phyloP scores from a whole-genome alignment of 2,888 invertebrate species.

The Dryomyza anilis region DNA sequence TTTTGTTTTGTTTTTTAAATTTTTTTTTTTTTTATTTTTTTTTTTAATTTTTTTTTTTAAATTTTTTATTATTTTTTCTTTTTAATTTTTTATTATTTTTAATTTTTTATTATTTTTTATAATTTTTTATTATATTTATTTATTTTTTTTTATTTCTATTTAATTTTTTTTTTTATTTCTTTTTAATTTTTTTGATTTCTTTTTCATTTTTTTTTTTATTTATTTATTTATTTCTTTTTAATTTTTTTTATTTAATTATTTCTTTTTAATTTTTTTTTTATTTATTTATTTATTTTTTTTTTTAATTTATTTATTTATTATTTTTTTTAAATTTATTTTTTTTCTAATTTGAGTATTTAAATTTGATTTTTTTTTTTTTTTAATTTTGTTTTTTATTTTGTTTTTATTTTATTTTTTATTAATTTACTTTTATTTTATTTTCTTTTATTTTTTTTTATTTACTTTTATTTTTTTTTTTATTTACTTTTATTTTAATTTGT shows the following conservation, averaged over 20 bases:
- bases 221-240: too few relatives aligned
- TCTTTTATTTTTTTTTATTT: not conserved
- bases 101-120: slow-evolving; percentile 22
- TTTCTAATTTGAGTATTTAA: too few relatives aligned
- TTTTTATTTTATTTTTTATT: not conserved
- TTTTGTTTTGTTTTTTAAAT: slow-evolving; percentile 13
- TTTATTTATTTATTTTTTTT: not conserved
- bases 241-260: not conserved
- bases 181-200: too few relatives aligned
- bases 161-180: too few relatives aligned
- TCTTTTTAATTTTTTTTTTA: not conserved
- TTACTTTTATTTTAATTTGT: slow-evolving; percentile 24
- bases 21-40: slow-evolving; percentile 23
- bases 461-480: not conserved
- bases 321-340: not conserved
- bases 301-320: not conserved
- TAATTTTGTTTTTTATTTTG: not conserved
- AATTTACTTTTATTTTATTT: not conserved
- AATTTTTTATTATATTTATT: not conserved
- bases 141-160: not conserved
- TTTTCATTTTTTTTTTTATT: too few relatives aligned
- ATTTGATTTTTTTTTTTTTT: too few relatives aligned
- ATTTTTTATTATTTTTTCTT: not conserved
- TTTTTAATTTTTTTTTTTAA: slow-evolving; percentile 17
- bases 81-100: slow-evolving; percentile 15